Conservation (phyloP, 2,888 invertebrate genomes). For the Bellardia pandia region DNA sequence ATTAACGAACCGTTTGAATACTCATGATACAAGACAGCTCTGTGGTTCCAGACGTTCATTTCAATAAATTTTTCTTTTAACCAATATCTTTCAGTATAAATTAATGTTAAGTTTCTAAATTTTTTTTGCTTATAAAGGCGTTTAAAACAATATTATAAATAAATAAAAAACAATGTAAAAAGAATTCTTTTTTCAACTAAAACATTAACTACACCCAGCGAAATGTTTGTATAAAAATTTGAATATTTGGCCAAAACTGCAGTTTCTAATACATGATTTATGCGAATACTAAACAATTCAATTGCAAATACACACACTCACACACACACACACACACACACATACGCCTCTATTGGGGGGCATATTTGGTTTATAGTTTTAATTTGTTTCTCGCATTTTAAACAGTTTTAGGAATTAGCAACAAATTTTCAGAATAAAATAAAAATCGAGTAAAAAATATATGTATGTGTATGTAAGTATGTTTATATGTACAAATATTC, state of each 20-base stretch:
- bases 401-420: constrained; percentile 22
- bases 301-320: constrained; percentile 52
- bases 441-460: constrained; percentile 14
- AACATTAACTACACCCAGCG: constrained; percentile 5
- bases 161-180: constrained; percentile 6
- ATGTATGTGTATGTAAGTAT: neutral
- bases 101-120: neutral
- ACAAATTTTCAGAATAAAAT: neutral
- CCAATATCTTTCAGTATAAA: neutral
- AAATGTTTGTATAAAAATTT: neutral
- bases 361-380: constrained; percentile 49
- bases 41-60: too few species aligned
- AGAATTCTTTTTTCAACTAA: neutral
- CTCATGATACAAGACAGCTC: too few species aligned
- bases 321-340: too few species aligned
- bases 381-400: neutral
- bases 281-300: constrained; percentile 50
- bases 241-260: constrained; percentile 29
- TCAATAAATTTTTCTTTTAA: too few species aligned
- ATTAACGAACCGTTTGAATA: too few species aligned
- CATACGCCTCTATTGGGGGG: constrained; percentile 14
- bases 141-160: neutral
- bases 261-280: constrained; percentile 61
- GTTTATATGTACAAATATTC: neutral
- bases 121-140: neutral